Conservation (phyloP, 2,888 invertebrate species). For the Torymus aiolomorphi region DNA sequence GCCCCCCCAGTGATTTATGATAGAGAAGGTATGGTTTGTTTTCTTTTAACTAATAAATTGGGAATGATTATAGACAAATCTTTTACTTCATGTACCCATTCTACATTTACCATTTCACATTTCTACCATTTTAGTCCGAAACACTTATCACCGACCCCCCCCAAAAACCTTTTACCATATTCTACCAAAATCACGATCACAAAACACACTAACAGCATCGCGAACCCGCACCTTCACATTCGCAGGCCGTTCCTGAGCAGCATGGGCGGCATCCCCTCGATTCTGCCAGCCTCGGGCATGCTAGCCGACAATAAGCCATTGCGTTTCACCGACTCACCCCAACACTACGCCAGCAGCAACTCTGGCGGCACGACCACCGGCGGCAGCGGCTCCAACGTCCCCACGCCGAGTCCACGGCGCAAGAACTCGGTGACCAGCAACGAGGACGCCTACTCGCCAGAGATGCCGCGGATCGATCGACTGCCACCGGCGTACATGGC, state of each 20-base stretch:
- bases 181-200: no score
- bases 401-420: slow-evolving; percentile 83
- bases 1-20: no score
- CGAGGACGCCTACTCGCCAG: slow-evolving; percentile 79
- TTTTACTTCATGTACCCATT: no score
- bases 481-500: slow-evolving; percentile 72
- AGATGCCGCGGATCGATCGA: slow-evolving; percentile 65
- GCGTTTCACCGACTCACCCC: slow-evolving; percentile 86
- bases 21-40: no score
- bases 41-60: no score
- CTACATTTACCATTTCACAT: no score
- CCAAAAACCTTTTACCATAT: no score
- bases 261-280: slow-evolving; percentile 72
- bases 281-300: slow-evolving; percentile 61
- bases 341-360: slow-evolving; percentile 79
- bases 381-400: slow-evolving; percentile 70
- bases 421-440: slow-evolving; percentile 78
- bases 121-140: no score
- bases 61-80: no score
- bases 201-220: no score
- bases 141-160: no score
- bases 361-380: slow-evolving; percentile 54
- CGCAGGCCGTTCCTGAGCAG: slow-evolving; percentile 71
- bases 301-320: slow-evolving; percentile 78
- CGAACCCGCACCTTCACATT: no score